Evolutionary conservation across 1,140 invertebrate genomes (phyloP).

Genomic region (Ostrea denselamellosa): DNA sequence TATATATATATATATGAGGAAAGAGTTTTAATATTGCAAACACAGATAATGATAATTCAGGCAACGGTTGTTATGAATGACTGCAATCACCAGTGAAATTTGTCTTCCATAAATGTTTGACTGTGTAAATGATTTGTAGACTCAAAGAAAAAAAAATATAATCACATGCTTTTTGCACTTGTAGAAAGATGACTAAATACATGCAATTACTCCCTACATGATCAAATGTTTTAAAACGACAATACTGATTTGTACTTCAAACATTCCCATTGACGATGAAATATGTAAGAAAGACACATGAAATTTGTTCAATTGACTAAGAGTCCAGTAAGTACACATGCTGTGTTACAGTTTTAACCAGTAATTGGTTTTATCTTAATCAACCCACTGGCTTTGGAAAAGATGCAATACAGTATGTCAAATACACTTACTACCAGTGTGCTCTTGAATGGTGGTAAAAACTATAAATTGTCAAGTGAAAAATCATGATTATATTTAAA

Average conservation of each 20-base stretch:
- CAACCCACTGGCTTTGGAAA: neutral
- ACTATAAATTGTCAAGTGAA: conserved; percentile 20
- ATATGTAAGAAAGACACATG: neutral
- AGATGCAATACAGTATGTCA: neutral
- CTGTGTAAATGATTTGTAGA: neutral
- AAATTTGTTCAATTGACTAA: conserved; percentile 15
- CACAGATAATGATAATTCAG: no score
- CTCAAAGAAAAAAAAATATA: neutral
- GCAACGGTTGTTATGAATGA: no score
- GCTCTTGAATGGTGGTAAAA: conserved; percentile 34
- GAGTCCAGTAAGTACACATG: neutral
- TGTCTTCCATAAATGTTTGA: neutral
- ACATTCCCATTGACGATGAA: neutral
- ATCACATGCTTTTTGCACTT: neutral
- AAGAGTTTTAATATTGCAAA: no score
- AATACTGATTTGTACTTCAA: neutral
- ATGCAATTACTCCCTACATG: neutral
- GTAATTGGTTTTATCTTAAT: neutral
- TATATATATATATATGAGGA: no score
- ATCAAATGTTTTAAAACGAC: neutral
- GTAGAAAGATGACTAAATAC: neutral
- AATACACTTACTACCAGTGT: conserved; percentile 6
- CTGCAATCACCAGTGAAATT: no score
- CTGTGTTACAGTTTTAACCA: neutral
- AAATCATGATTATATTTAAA: conserved; percentile 11